A percentile compares a stretch with the other conserved stretches of the same genome.
phyloP scores from a whole-genome alignment of 1,140 invertebrate genomes.

The Acromyrmex heyeri region DNA sequence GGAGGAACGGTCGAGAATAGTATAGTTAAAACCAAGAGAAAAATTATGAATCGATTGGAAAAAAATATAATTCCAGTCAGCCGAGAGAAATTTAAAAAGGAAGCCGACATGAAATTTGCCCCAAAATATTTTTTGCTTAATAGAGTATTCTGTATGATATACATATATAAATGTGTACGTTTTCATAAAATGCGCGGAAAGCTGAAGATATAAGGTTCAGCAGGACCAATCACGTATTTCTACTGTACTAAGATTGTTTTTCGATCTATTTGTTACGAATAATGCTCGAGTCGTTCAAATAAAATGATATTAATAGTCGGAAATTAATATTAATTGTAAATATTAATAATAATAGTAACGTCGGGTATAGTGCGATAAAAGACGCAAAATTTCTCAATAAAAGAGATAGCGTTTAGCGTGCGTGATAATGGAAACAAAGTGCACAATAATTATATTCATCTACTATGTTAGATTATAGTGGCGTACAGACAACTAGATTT shows the following conservation, averaged over 20 bases:
- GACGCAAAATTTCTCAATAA: neutral
- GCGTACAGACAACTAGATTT: constrained; percentile 9
- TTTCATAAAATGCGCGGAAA: constrained; percentile 30
- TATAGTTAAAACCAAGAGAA: constrained; percentile 3
- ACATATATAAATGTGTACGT: constrained; percentile 30
- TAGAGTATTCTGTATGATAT: neutral
- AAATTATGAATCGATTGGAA: neutral
- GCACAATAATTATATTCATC: constrained; percentile 57
- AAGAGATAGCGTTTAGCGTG: neutral
- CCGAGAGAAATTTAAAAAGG: neutral
- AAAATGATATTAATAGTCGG: constrained; percentile 3
- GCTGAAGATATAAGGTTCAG: constrained; percentile 20
- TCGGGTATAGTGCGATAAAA: neutral
- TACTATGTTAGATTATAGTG: constrained; percentile 43
- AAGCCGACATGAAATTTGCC: constrained; percentile 3
- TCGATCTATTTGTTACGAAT: constrained; percentile 16
- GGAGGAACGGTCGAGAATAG: neutral
- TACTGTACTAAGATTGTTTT: constrained; percentile 30
- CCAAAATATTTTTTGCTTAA: constrained; percentile 32
- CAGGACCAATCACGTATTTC: constrained; percentile 45
- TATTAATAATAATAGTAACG: constrained; percentile 29
- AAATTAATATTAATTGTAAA: constrained; percentile 45
- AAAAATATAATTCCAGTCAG: neutral
- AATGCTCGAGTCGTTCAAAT: constrained; percentile 17
- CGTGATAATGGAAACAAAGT: constrained; percentile 22